These are phyloP conservation scores for Hyperoplus lanceolatus DNA, from an alignment of 2,797 vertebrate genomes.

Conservation along the genomic window DNA sequence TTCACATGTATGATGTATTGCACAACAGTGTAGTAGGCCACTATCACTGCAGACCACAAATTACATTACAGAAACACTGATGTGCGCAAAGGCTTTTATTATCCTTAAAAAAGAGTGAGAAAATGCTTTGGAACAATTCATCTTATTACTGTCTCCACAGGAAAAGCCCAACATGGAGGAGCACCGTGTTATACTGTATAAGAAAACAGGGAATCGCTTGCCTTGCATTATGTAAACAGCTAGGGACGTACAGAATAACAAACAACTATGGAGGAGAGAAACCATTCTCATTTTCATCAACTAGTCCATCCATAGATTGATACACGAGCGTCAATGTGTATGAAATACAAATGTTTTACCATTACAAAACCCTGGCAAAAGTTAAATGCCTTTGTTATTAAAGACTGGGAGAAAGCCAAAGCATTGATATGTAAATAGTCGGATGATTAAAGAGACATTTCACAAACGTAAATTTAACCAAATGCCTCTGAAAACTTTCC, in stretches of 20 bases:
- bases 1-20: background rate
- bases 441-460: background rate
- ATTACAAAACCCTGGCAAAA: background rate
- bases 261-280: background rate
- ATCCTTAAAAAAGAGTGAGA: constrained; percentile 24
- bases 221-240: constrained; percentile 11
- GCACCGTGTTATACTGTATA: constrained; percentile 12
- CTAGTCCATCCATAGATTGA: background rate
- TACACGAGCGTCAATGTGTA: background rate
- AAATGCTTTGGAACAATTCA: constrained; percentile 18
- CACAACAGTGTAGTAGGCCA: background rate
- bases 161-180: constrained; percentile 21
- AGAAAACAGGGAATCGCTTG: constrained; percentile 14
- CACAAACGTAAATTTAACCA: background rate
- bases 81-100: constrained; percentile 7
- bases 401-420: background rate
- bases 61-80: background rate
- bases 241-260: constrained; percentile 12
- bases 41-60: constrained; percentile 14
- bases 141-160: constrained; percentile 18
- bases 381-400: background rate
- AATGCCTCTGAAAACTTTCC: background rate
- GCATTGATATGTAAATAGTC: constrained; percentile 1
- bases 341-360: background rate
- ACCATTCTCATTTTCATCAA: background rate